Base-by-base conservation (phyloP, 2,797 vertebrate species). In the Eutrigla gurnardus region DNA sequence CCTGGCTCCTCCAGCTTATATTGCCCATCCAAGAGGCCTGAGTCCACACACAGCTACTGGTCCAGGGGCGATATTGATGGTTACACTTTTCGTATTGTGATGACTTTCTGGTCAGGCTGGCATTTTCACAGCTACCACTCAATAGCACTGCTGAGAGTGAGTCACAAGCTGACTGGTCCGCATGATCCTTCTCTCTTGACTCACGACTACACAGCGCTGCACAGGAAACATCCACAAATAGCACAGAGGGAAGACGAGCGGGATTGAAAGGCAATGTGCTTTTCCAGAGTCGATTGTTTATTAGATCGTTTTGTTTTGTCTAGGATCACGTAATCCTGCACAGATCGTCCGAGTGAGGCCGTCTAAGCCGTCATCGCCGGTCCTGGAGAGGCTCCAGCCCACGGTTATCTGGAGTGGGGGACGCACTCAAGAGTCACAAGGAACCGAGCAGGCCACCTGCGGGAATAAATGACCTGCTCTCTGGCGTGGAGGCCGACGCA, bases 1-100 rank as follows among this genome's bases (percentile, higher is more conserved):
- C 81, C 65, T 90, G 93, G 80, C 88, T 91, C 90, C 89, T 94
- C 93, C 90, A 91, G 78, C 75, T 90, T 84, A 89, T 87, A 75
- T 95, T 95, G 37, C 95, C 95, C 95, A 95, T 95, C 80, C 83
- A 84, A 83, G 59, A 79, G 57, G 18, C 55, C 49, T 25, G 54
- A 75, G 68, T 89, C 81, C 61, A 50, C 65, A 72, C 82, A 67
- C 82, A 53, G 80, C 57, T 13, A 50, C 58, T 6, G n/a, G 33
- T 86, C 71, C 78, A n/a, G 66, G 33, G 58, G 54, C 45, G 78
- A 80, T 60, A 42, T 13, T 13, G 62, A 75, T 6, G 25, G 49
- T 42, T 58, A 9, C 3, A 25, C 80, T 53, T 77, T 67, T 50
- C 66, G 43, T 63, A 18, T 17, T 25, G 70, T 7, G 43, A 62